Base-by-base conservation (phyloP, 2,113 vertebrate species). In the Antechinus flavipes region DNA sequence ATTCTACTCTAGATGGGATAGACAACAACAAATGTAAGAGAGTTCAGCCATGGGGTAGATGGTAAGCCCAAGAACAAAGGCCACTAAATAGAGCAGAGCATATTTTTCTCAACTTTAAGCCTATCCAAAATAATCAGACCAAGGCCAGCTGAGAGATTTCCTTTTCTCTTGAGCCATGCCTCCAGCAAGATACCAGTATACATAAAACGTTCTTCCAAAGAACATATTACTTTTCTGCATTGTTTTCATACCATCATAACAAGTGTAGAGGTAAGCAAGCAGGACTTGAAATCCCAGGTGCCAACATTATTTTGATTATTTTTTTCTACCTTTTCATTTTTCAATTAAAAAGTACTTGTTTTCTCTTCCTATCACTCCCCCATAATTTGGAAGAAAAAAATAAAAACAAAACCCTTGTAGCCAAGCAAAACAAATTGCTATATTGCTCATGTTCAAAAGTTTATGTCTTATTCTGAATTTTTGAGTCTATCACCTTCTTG, bases 221-320 rank as follows among this genome's bases (percentile, higher is more conserved):
- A 61, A 14, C 14, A 68, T 68, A 35, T 14, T 68, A 11, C 61
- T 54, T 24, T 90, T 95, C 23, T 94, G 4, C 47, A 0, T 91
- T 27, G 90, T 96, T 68, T 94, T 22, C 55, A 92, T 95, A 49
- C 50, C 89, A 92, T 25, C 35, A 42, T 9, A 94, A 35, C 47
- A 92, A 52, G 2, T 58, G 35, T 92, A 9, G 56, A 95, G 2
- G 25, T 27, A 50, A 35, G 47, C 91, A 8, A 53, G 52, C 42
- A 50, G 30, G 42, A 47, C 9, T 89, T 4, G 42, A 5, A 35
- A 26, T 89, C 42, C 89, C 49, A 68, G 11, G 61, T 68, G 61
- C 12, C 30, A 68, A 35, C 11, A 68, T 68, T 68, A n/a, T 68
- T 30, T 68, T 68, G 61, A 30, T 30, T 55, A 23, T 61, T 35